Percentiles rank a stretch among this genome's conserved stretches.
These are phyloP conservation scores for Macrobrachium nipponense DNA, from an alignment of 1,140 invertebrate genomes.

Conservation along the genomic window DNA sequence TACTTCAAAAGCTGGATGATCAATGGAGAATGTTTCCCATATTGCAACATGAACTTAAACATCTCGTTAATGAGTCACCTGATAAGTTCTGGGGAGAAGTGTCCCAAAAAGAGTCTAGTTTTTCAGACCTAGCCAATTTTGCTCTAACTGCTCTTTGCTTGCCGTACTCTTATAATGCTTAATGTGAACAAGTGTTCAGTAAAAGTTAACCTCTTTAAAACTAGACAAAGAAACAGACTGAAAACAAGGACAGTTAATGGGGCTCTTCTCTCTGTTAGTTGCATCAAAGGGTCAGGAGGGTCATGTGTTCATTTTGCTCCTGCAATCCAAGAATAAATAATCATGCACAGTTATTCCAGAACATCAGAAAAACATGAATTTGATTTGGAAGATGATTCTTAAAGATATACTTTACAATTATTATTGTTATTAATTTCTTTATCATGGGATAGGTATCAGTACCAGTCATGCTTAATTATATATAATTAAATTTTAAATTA, in stretches of 20 bases:
- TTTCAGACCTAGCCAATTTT: constrained; percentile 40
- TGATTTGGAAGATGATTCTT: too few species aligned
- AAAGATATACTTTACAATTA: too few species aligned
- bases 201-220: constrained; percentile 15
- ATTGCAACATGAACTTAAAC: constrained; percentile 50
- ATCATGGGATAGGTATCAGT: too few species aligned
- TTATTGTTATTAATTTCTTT: too few species aligned
- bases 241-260: constrained; percentile 27
- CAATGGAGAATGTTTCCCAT: constrained; percentile 12
- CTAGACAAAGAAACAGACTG: neutral
- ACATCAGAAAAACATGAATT: constrained; percentile 18
- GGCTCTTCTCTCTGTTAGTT: constrained; percentile 26
- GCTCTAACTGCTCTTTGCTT: constrained; percentile 38
- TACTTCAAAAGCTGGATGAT: too few species aligned
- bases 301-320: constrained; percentile 34
- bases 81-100: constrained; percentile 52
- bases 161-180: constrained; percentile 43
- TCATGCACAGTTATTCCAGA: constrained; percentile 35
- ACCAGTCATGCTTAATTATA: too few species aligned
- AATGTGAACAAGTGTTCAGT: constrained; percentile 42
- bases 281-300: constrained; percentile 40
- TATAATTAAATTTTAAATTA: too few species aligned
- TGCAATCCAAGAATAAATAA: constrained; percentile 4
- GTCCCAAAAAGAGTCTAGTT: constrained; percentile 25
- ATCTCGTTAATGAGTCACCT: constrained; percentile 18